These are phyloP conservation scores for Limosa lapponica DNA, from an alignment of 2,797 vertebrate species.

Conservation along the genomic window DNA sequence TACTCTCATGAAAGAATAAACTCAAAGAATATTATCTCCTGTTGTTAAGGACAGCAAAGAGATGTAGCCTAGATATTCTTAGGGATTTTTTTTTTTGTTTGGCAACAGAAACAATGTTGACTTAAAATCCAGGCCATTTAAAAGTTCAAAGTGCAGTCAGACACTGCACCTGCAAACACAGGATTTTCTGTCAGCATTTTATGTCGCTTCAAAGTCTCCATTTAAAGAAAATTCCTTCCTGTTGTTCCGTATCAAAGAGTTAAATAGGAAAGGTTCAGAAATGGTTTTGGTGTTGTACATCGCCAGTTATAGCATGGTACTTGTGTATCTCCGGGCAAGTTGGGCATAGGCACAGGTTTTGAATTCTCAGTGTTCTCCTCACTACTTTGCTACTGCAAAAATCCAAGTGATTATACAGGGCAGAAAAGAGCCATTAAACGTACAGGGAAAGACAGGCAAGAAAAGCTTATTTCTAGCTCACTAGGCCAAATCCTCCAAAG, in stretches of 20 bases:
- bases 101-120: background rate
- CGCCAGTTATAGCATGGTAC: background rate
- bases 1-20: background rate
- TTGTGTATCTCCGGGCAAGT: background rate
- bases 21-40: background rate
- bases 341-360: background rate
- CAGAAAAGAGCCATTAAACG: background rate
- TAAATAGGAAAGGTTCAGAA: background rate
- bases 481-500: background rate
- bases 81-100: background rate
- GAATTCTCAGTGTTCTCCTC: background rate
- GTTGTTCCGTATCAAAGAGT: background rate
- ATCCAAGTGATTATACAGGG: background rate
- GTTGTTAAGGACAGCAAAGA: background rate
- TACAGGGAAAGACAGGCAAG: background rate
- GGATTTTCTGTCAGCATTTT: background rate
- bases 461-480: background rate
- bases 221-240: background rate
- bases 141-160: slow-evolving; percentile 50
- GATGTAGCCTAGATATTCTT: background rate
- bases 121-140: background rate
- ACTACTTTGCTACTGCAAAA: background rate
- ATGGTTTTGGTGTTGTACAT: background rate
- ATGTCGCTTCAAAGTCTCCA: background rate
- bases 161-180: background rate